Evolutionary conservation across 2,888 invertebrate genomes (phyloP), one percentile per base, ranked within the genome.

Genomic region (Ophraella communa): DNA sequence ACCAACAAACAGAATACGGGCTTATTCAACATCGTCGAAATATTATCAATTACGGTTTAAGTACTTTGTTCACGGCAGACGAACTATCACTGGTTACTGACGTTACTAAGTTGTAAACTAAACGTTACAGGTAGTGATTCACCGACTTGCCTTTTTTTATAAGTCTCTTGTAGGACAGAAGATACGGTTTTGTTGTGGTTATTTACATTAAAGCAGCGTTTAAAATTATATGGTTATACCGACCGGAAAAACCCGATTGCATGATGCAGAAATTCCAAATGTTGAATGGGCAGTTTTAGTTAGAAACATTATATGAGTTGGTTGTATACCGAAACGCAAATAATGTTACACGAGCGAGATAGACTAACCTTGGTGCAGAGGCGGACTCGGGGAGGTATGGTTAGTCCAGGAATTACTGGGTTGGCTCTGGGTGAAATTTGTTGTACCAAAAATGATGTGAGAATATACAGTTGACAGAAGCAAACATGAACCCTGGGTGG

Each of bases 181-280:
- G n/a, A n/a, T n/a, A n/a, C n/a, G n/a, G n/a, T 57, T 47, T 58
- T 59, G 17, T 39, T 51, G 21, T 49, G 20, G 11, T 58, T 33
- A 21, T 35, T 54, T 39, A 39, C 39, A 54, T 54, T n/a, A 39
- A 33, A 14, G 14, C 39, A 39, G n/a, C 24, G 27, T 14, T 39
- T 1, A 39, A 10, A 54, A 24, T 45, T 51, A 52, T 52, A 52
- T 53, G 60, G 27, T 53, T 18, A n/a, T n/a, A 52, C 52, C 17
- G n/a, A 52, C 60, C 52, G 60, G 60, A 60, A 52, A 60, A 60
- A 60, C 60, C 60, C 52, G 60, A 52, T 52, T 60, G 23, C 23
- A 24, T 24, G n/a, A 7, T 23, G 49, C 49, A 51, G 24, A 51
- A 51, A 17, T 51, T n/a, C 49, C 49, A 14, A 27, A 14, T 24